Base-by-base conservation (phyloP, 53 echinoderm and acorn worm species). In the Holothuria leucospilota region DNA sequence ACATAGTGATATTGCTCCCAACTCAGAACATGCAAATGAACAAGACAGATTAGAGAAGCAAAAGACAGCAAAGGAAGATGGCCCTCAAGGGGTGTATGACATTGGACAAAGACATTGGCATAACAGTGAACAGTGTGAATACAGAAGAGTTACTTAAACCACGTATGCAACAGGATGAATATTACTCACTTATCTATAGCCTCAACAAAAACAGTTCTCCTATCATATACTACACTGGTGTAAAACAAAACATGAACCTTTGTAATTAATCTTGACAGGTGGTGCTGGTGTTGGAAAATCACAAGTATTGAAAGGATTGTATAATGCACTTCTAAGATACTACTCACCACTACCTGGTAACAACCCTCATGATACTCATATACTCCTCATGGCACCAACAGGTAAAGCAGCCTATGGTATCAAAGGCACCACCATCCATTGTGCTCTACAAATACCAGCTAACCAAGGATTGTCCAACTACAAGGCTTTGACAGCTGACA, bases 171-270 rank as follows among this genome's bases (percentile, higher is more conserved):
- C 89, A 92, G 23, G 18, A 73, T 11, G 83, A 92, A 71, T 84
- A 72, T 73, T 25, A 78, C 39, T 38, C 41, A 82, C 34, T 86
- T 26, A 77, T 92, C 20, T 72, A 71, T 52, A 51, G 73, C 65
- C 77, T 77, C n/a, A 92, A 89, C 89, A 92, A 51, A 82, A 46
- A 59, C 66, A 86, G 82, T 69, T 92, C 53, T 89, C 89, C 65
- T 82, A 86, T 75, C 89, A 89, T 82, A 77, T 89, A 2, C 80
- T 87, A 25, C 30, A 89, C 14, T 81, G 39, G 71, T 81, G 58
- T 63, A 89, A 86, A 83, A 82, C 86, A 61, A 34, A 81, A 75
- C 25, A 23, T 79, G 72, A 89, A 67, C 92, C 73, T 21, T 53
- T 82, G 26, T 67, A 91, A 1, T 3, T 34, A n/a, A n/a, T 34